phyloP scores from a whole-genome alignment of 2,888 invertebrate genomes.

The Galeruca laticollis region DNA sequence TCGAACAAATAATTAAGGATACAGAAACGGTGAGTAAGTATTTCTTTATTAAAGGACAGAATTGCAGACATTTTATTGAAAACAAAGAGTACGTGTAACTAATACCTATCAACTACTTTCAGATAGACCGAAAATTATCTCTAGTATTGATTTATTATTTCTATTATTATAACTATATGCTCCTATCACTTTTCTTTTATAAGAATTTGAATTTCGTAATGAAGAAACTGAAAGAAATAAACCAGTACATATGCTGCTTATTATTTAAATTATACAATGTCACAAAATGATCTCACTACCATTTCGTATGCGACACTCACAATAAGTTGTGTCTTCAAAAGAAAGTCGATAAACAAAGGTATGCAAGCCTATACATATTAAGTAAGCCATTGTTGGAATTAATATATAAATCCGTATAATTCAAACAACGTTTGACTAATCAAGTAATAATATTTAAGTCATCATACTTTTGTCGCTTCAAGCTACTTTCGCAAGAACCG shows the following conservation, averaged over 20 bases:
- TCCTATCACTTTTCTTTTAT: too few species aligned
- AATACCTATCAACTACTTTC: too few species aligned
- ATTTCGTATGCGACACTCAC: not conserved
- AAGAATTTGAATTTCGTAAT: too few species aligned
- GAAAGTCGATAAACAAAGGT: not conserved
- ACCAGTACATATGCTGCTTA: not conserved
- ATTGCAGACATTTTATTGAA: not conserved
- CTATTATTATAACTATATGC: too few species aligned
- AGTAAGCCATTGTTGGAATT: not conserved
- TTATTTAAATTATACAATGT: not conserved
- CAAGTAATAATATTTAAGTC: not conserved
- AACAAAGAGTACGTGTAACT: too few species aligned
- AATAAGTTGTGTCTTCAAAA: conserved; percentile 1
- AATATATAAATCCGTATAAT: not conserved
- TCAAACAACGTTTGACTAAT: not conserved
- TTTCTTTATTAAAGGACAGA: not conserved
- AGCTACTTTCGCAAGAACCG: too few species aligned
- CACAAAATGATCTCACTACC: not conserved
- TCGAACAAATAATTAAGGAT: conserved; percentile 37
- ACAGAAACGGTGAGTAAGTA: conserved; percentile 36
- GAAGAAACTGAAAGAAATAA: too few species aligned
- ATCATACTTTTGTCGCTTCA: not conserved
- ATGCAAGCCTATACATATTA: not conserved
- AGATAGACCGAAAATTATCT: too few species aligned
- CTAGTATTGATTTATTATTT: too few species aligned